Percentiles rank a stretch among this genome's conserved stretches.
Conservation (phyloP, 2,113 vertebrate species). For the Ramphastos sulfuratus region DNA sequence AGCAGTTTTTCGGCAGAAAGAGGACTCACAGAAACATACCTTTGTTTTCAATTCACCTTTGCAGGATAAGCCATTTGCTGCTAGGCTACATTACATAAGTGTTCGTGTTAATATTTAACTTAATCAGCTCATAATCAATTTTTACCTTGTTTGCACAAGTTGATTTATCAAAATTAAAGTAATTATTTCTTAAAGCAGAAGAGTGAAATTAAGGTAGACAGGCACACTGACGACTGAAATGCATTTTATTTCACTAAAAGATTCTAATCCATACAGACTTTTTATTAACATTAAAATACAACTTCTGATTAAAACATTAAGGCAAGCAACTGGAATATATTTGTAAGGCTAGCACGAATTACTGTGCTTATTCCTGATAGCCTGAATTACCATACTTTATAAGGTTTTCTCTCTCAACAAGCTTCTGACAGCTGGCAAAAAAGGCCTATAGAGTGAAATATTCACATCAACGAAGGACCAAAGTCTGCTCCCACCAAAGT, state of each 20-base stretch:
- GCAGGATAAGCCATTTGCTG: background rate
- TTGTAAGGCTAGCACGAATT: background rate
- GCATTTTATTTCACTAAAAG: constrained; percentile 22
- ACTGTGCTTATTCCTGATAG: background rate
- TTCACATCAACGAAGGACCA: background rate
- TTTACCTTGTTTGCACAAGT: constrained; percentile 34
- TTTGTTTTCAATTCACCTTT: constrained; percentile 11
- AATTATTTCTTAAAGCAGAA: constrained; percentile 38
- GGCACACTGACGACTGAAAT: background rate
- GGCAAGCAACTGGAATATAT: background rate
- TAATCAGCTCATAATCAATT: constrained; percentile 45
- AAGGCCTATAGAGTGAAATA: background rate
- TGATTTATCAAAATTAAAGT: background rate
- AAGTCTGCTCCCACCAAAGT: background rate
- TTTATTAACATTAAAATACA: background rate
- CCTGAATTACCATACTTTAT: background rate
- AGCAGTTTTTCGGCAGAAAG: constrained; percentile 17
- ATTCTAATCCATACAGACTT: background rate
- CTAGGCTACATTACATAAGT: background rate
- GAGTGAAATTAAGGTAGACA: constrained; percentile 15
- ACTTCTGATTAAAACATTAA: background rate
- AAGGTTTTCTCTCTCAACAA: background rate
- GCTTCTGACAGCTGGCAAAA: background rate
- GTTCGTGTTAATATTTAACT: constrained; percentile 12
- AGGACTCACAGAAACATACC: constrained; percentile 14